A percentile compares a stretch with the other conserved stretches of the same genome.
These are phyloP conservation scores for Zonotrichia leucophrys DNA, from an alignment of 2,113 vertebrate species.

Conservation along the genomic window DNA sequence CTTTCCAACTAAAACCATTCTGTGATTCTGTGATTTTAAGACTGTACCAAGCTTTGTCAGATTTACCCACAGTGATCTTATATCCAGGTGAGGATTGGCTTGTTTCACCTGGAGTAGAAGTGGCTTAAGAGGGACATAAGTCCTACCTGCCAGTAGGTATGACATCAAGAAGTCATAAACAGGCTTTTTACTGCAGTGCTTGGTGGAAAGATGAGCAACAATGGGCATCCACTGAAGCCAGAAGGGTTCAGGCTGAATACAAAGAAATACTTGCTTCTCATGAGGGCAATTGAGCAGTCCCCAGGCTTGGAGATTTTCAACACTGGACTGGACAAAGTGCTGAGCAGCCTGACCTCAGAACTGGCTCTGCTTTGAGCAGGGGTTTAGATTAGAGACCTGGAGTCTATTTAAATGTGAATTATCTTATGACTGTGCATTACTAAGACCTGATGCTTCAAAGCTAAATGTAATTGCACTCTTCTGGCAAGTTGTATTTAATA, in stretches of 20 bases:
- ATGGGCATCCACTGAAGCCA: background rate
- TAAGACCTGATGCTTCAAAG: background rate
- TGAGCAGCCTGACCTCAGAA: background rate
- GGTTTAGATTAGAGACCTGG: background rate
- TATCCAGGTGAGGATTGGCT: background rate
- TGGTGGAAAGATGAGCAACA: background rate
- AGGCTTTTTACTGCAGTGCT: background rate
- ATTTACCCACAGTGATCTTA: background rate
- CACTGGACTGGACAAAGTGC: background rate
- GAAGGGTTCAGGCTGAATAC: background rate
- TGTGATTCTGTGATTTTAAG: background rate
- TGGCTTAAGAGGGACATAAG: background rate
- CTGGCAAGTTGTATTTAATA: background rate
- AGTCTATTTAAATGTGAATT: background rate
- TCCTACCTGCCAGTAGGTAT: background rate
- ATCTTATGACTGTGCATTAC: background rate
- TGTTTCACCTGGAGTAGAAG: background rate
- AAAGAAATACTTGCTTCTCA: background rate
- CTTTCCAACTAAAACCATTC: background rate
- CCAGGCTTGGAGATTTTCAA: background rate
- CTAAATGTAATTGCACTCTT: background rate
- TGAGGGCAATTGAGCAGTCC: background rate
- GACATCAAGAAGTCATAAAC: background rate
- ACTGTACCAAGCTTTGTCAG: background rate
- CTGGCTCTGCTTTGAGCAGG: background rate